phyloP scores from a whole-genome alignment of 2,113 vertebrate genomes.

The Mormyrus iriodes region DNA sequence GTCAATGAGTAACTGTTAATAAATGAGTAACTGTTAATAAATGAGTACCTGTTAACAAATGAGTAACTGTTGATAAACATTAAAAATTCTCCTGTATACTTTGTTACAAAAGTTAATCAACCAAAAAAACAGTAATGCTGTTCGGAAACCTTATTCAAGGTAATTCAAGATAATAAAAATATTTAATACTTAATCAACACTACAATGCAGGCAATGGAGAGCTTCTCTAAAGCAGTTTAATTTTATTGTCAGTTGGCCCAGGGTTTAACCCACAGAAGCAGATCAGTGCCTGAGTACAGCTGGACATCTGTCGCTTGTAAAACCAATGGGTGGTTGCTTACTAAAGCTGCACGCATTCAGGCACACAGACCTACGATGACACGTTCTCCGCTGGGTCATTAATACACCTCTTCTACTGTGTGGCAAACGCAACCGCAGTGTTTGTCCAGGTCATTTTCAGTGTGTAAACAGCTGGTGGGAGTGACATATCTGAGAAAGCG shows the following conservation, averaged over 20 bases:
- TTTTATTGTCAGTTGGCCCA: not conserved
- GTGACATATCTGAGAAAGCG: not conserved
- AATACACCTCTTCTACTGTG: not conserved
- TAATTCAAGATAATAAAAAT: not conserved
- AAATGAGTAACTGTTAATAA: not conserved
- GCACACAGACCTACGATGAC: not conserved
- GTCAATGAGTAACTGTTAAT: not conserved
- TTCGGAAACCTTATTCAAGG: not conserved
- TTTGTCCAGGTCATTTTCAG: not conserved
- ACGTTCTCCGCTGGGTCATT: not conserved
- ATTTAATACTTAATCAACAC: not conserved
- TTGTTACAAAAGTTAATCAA: not conserved
- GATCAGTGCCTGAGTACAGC: not conserved
- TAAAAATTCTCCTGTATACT: not conserved
- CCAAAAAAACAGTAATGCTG: not conserved
- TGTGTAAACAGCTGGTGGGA: not conserved
- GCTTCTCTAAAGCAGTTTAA: not conserved
- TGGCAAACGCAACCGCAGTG: not conserved
- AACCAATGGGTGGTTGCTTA: not conserved
- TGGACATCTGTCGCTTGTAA: not conserved
- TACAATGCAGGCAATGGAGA: not conserved
- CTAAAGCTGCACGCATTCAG: not conserved
- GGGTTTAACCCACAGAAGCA: not conserved
- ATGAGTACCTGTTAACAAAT: not conserved
- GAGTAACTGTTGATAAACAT: not conserved